Percentiles rank a stretch among this genome's conserved stretches.
phyloP scores from a whole-genome alignment of 2,888 invertebrate species.

The Lathronympha strigana region DNA sequence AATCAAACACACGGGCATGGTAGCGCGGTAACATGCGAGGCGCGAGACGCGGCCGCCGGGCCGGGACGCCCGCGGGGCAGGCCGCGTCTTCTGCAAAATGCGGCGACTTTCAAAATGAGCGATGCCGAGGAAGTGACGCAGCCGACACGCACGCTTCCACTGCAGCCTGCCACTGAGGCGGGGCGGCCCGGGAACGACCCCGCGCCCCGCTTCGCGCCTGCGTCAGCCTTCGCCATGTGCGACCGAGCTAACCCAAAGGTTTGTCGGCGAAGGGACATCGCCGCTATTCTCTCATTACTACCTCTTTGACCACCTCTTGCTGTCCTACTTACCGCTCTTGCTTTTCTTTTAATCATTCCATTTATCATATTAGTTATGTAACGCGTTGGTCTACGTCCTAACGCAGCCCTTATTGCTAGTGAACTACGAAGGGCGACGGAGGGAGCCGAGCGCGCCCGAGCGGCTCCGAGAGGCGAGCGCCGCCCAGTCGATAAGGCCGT shows the following conservation, averaged over 20 bases:
- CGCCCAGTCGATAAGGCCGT: constrained; percentile 85
- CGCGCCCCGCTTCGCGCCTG: constrained; percentile 52
- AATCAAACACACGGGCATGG: constrained; percentile 76
- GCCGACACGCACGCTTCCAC: constrained; percentile 83
- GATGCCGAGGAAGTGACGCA: constrained; percentile 78
- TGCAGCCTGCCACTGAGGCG: constrained; percentile 83
- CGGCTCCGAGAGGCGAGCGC: constrained; percentile 68
- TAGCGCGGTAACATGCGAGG: constrained; percentile 66
- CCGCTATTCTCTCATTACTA: constrained; percentile 69
- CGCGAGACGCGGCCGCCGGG: constrained; percentile 62
- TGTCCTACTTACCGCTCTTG: constrained; percentile 42
- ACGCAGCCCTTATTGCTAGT: constrained; percentile 81
- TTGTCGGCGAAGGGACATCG: constrained; percentile 77
- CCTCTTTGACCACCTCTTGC: constrained; percentile 41
- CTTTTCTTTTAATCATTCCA: constrained; percentile 46
- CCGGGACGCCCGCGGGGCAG: constrained; percentile 72
- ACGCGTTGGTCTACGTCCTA: constrained; percentile 53
- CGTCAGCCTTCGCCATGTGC: constrained; percentile 67
- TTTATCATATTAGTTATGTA: constrained; percentile 55
- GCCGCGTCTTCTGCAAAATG: constrained; percentile 73
- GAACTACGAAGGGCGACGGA: constrained; percentile 60
- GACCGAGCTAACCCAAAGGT: constrained; percentile 67
- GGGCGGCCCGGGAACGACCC: constrained; percentile 78
- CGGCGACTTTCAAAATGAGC: constrained; percentile 80
- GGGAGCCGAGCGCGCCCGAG: constrained; percentile 66